phyloP scores from a whole-genome alignment of 2,797 vertebrate species.

The Acipenser ruthenus region DNA sequence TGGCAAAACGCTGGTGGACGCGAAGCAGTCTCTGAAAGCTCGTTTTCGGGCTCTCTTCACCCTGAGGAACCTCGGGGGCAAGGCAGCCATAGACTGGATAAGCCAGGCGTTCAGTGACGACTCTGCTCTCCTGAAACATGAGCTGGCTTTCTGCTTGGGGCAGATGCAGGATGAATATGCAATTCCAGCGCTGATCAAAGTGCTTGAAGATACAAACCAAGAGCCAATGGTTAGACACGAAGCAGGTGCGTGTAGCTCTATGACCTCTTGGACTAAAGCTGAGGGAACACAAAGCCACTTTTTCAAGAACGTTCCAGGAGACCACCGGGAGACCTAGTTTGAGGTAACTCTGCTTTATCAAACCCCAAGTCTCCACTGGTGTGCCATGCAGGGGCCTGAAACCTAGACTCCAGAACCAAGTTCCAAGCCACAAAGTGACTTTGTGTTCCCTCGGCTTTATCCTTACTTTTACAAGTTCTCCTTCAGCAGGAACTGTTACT shows the following conservation, averaged over 20 bases:
- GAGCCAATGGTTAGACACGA: slow-evolving; percentile 93
- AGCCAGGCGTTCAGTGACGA: slow-evolving; percentile 70
- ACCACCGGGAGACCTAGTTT: too few relatives aligned
- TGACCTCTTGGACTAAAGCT: too few relatives aligned
- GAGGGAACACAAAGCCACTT: background rate
- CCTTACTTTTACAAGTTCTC: too few relatives aligned
- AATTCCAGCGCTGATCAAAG: slow-evolving; percentile 58
- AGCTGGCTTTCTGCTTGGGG: slow-evolving; percentile 88
- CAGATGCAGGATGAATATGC: slow-evolving; percentile 82
- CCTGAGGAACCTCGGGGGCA: slow-evolving; percentile 75
- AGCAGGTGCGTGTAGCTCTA: slow-evolving; percentile 60
- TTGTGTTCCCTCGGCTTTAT: too few relatives aligned
- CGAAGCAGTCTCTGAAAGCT: slow-evolving; percentile 51
- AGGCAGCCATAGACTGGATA: slow-evolving; percentile 74
- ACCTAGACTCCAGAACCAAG: too few relatives aligned
- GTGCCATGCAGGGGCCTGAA: too few relatives aligned
- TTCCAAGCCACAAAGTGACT: too few relatives aligned
- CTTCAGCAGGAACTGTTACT: too few relatives aligned
- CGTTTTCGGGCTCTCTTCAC: slow-evolving; percentile 92
- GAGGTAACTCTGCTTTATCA: too few relatives aligned
- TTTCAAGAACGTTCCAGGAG: too few relatives aligned
- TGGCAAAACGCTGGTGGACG: slow-evolving; percentile 63
- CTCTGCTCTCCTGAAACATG: slow-evolving; percentile 85
- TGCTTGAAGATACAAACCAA: slow-evolving; percentile 70
- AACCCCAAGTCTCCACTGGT: too few relatives aligned